A percentile compares a stretch with the other conserved stretches of the same genome.
These are phyloP conservation scores for Procambarus clarkii DNA, from an alignment of 1,140 invertebrate genomes.

Conservation along the genomic window DNA sequence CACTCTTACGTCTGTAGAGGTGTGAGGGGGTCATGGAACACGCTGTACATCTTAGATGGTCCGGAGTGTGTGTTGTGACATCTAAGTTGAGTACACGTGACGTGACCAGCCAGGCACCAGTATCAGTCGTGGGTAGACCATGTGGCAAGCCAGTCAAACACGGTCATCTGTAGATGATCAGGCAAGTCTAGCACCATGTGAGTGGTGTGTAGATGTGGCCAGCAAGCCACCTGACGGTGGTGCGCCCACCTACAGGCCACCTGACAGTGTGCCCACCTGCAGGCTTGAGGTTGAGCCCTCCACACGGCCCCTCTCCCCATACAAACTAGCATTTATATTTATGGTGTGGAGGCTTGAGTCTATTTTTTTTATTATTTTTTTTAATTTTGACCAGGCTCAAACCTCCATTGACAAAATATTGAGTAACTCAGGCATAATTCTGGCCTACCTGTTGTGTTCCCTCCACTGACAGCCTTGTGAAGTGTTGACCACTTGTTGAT, in stretches of 20 bases:
- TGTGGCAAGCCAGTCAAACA: not conserved
- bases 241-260: not conserved
- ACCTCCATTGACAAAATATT: slow-evolving; percentile 33
- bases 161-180: not conserved
- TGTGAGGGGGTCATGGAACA: not conserved
- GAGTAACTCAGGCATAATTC: slow-evolving; percentile 37
- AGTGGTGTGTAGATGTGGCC: not conserved
- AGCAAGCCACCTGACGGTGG: slow-evolving; percentile 8
- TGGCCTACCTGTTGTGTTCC: slow-evolving; percentile 38
- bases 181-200: not conserved
- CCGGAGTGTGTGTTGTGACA: not conserved
- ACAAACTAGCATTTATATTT: slow-evolving; percentile 28
- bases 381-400: slow-evolving; percentile 2
- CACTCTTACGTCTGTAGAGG: not conserved
- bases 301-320: slow-evolving; percentile 57
- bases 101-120: not conserved
- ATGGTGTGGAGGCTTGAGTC: slow-evolving; percentile 46
- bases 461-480: not conserved
- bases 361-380: not conserved
- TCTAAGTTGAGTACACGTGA: not conserved
- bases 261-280: slow-evolving; percentile 6
- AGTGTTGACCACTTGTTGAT: not conserved
- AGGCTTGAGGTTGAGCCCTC: slow-evolving; percentile 57
- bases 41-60: not conserved
- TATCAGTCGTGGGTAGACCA: not conserved